A percentile compares a stretch with the other conserved stretches of the same genome.
These are phyloP conservation scores for Parazoanthus darwini DNA, from an alignment of 92 coral and sea anemone species.

Conservation along the genomic window DNA sequence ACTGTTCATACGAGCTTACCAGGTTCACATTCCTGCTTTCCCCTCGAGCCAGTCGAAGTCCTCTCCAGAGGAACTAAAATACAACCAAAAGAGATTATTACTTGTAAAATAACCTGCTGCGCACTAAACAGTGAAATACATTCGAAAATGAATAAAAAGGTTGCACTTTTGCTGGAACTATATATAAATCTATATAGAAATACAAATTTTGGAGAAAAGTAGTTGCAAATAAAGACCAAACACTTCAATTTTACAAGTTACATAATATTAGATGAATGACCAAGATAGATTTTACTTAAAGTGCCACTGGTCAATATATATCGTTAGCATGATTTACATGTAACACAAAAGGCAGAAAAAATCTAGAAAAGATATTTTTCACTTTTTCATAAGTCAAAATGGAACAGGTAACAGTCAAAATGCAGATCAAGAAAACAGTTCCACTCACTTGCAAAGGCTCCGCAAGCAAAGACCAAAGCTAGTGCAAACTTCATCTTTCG, in stretches of 20 bases:
- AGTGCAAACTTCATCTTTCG: conserved; percentile 30
- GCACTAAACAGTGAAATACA: background rate
- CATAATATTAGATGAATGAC: too few species aligned
- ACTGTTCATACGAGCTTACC: background rate
- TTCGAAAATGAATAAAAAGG: background rate
- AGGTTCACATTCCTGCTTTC: background rate
- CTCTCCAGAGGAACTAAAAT: conserved; percentile 44
- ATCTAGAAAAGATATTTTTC: background rate
- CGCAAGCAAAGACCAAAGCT: conserved; percentile 48
- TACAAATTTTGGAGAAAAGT: too few species aligned
- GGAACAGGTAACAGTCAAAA: background rate
- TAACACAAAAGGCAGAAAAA: too few species aligned
- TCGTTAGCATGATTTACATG: too few species aligned
- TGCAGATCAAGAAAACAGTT: background rate
- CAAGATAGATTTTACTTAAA: too few species aligned
- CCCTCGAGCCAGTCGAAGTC: conserved; percentile 15
- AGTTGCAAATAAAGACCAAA: too few species aligned
- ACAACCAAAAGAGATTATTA: background rate
- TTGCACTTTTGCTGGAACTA: too few species aligned
- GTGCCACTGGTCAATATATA: too few species aligned
- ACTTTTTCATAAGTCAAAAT: background rate
- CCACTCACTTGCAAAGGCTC: conserved; percentile 53
- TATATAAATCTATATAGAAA: too few species aligned
- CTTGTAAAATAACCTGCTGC: background rate
- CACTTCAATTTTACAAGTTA: too few species aligned